phyloP scores from a whole-genome alignment of 2,113 vertebrate genomes.

The Dasyurus viverrinus region DNA sequence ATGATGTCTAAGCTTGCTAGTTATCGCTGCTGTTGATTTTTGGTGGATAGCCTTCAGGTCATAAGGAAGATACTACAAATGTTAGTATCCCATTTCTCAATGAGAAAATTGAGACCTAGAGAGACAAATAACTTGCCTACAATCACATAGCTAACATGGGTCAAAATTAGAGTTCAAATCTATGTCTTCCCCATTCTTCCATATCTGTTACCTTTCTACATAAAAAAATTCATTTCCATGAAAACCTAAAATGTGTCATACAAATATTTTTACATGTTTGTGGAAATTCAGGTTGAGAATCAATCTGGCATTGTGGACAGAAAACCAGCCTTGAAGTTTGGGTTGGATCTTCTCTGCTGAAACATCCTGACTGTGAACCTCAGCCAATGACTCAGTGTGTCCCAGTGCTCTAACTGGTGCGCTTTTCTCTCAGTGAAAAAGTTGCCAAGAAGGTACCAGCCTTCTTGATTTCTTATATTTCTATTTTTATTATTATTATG shows the following conservation, averaged over 20 bases:
- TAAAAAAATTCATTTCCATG: background rate
- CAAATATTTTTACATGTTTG: fast-evolving
- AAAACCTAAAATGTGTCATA: background rate
- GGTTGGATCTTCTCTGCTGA: fast-evolving
- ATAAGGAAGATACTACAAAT: background rate
- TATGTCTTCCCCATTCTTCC: background rate
- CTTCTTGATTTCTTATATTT: background rate
- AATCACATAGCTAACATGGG: background rate
- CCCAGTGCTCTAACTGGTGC: fast-evolving
- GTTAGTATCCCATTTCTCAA: background rate
- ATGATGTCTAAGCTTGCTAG: background rate
- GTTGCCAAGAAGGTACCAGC: background rate
- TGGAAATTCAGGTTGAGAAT: fast-evolving
- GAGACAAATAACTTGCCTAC: background rate
- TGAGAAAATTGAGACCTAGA: background rate
- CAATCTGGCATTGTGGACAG: fast-evolving
- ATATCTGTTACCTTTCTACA: background rate
- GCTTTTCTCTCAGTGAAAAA: fast-evolving
- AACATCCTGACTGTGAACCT: fast-evolving
- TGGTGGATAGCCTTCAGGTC: background rate
- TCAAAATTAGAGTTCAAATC: background rate
- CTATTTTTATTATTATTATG: too few relatives aligned
- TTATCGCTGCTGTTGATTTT: background rate
- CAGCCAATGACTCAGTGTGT: fast-evolving
- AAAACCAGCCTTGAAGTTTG: fast-evolving